Evolutionary conservation across 1,140 invertebrate species (phyloP), one percentile per base, ranked within the genome.

Genomic region (Rhopalosiphum padi): DNA sequence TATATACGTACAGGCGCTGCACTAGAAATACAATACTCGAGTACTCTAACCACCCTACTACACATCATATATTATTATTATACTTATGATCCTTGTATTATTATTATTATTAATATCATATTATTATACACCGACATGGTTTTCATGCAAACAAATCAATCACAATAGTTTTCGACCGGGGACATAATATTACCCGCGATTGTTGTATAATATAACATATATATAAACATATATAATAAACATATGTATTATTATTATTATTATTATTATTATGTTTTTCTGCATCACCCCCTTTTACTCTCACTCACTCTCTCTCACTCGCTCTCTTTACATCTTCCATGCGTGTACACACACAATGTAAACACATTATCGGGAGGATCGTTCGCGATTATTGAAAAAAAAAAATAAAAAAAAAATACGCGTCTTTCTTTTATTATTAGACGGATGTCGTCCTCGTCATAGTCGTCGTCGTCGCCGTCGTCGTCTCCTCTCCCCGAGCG

Each of bases 361-460:
- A 91, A 91, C 90, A 91, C 68, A 91, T 91, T 82, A 83, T 92
- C 91, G 60, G 91, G 43, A 83, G 68, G 77, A 92, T 92, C 91
- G 43, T 92, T 92, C 77, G 77, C 91, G 91, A 92, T 92, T 92
- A 92, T 92, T 83, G 91, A 92, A 82, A 82, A 82, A 91, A 77
- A 82, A 91, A 91, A 91, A 41, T n/a, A 87, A 46, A 83, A 83
- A 85, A 41, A 85, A 51, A 43, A 85, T 91, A 91, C 60, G 22
- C 60, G 51, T 68, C 37, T 92, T 92, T 92, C 91, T 92, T 92
- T 92, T 92, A 92, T 92, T 91, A 92, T 92, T 92, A 92, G 91
- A 92, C 91, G 91, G 91, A 92, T 92, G 68, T 92, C 90, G 37
- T 60, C 55, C 25, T 86, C 41, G 85, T 46, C 41, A 43, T 86